A percentile compares a stretch with the other conserved stretches of the same genome.
Evolutionary conservation across 1,140 invertebrate species (phyloP).

Genomic region (Caerostris extrusa): DNA sequence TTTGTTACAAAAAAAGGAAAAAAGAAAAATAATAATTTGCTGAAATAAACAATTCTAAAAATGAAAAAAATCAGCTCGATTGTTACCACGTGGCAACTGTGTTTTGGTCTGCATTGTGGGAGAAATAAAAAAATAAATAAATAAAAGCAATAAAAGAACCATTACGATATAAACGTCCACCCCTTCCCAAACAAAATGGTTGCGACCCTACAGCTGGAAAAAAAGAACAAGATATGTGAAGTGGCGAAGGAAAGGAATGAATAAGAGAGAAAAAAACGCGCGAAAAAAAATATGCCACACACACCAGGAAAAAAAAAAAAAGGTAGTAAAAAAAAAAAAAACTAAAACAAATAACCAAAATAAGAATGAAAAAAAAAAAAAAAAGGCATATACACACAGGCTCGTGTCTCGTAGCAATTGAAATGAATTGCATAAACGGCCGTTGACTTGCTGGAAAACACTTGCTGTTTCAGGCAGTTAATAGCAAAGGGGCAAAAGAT

Average conservation of each 20-base stretch:
- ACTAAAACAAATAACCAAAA: neutral
- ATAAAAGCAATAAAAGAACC: neutral
- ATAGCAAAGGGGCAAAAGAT: neutral
- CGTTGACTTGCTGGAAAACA: constrained; percentile 60
- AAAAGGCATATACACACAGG: constrained; percentile 21
- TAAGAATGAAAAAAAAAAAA: neutral
- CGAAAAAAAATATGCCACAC: constrained; percentile 13
- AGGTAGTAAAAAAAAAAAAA: constrained; percentile 23
- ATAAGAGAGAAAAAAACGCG: constrained; percentile 7
- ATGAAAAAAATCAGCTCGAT: constrained; percentile 6
- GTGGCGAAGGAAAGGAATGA: constrained; percentile 52
- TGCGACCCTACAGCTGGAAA: constrained; percentile 63
- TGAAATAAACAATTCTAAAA: neutral
- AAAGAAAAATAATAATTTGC: neutral
- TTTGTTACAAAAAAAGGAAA: neutral
- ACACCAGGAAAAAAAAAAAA: neutral
- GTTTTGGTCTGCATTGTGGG: neutral
- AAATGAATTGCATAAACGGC: constrained; percentile 73
- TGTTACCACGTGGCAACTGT: constrained; percentile 74
- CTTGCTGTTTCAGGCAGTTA: constrained; percentile 37
- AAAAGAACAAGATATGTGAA: constrained; percentile 60
- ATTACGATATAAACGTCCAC: constrained; percentile 35
- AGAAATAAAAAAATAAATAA: neutral
- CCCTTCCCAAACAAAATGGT: constrained; percentile 68
- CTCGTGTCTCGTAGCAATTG: constrained; percentile 69